A percentile compares a stretch with the other conserved stretches of the same genome.
phyloP scores from a whole-genome alignment of 2,797 vertebrate genomes.

The Lagodon rhomboides region DNA sequence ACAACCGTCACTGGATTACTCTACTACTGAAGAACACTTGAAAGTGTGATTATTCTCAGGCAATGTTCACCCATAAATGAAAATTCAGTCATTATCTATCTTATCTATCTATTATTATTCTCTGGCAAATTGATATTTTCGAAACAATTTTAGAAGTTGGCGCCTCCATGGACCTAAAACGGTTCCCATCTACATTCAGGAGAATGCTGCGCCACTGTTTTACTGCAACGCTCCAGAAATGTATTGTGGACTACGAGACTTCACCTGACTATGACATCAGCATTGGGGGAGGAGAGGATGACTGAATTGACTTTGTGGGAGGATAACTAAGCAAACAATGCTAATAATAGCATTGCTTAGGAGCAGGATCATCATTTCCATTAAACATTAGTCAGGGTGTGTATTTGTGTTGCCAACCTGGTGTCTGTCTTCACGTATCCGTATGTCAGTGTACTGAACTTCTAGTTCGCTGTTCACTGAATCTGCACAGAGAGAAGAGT shows the following conservation, averaged over 20 bases:
- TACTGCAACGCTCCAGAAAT: no score
- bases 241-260: background rate
- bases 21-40: background rate
- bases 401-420: constrained; percentile 12
- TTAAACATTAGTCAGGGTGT: background rate
- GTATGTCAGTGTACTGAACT: background rate
- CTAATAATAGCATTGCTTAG: background rate
- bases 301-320: background rate
- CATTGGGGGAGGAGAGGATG: no score
- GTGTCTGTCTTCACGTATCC: background rate
- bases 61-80: no score
- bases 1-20: no score
- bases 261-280: background rate
- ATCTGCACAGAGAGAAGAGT: constrained; percentile 16
- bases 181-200: no score
- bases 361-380: background rate
- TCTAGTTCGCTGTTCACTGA: background rate
- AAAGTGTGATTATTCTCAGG: no score
- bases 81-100: no score
- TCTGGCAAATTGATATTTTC: no score
- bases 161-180: no score
- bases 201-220: no score
- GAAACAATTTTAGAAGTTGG: no score
- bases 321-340: background rate
- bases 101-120: no score